Base-by-base conservation (phyloP, 2,888 invertebrate species). In the Acronicta psi region DNA sequence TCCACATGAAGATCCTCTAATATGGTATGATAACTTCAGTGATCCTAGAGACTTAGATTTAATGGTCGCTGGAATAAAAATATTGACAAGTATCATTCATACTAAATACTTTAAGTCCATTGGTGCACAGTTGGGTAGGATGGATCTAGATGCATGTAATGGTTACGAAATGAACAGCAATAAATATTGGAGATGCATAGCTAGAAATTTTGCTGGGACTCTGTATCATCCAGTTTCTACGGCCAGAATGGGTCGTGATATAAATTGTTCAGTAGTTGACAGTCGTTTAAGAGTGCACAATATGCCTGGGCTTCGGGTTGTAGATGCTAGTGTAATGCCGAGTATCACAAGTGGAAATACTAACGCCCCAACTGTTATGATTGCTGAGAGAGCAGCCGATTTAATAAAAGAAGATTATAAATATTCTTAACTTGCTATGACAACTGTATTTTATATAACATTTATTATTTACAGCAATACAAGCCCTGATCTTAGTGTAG, bases 311-410 rank as follows among this genome's bases (percentile, higher is more conserved):
- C 54, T 74, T 14, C 60, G 97, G 34, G 96, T 97, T 0, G 95
- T 95, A 0, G 97, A 97, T 80, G 96, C 96, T 0, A 96, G 96
- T 18, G 95, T 97, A 20, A 97, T 97, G 96, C 97, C 97, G 0
- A 91, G 83, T 2, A 95, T 97, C 42, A 93, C 96, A 0, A 96
- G 96, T 68, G 96, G 96, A 0, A 97, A 97, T 83, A 97, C 96
- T 0, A 96, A 97, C 80, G 97, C 96, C 0, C 96, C 97, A 0
- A 94, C 95, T 0, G 95, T 97, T n/a, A 97, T 97, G 97, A 96
- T 97, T 42, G 97, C 95, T 0, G 97, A 97, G 20, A 73, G 77
- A 63, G 77, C 63, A n/a, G 62, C 75, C 0, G 76, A 79, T 50
- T 17, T 79, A 17, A 66, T 79, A 11, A 79, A 79, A 40, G 61